Conservation (phyloP, 2,888 invertebrate species). For the Xylophagus ater region DNA sequence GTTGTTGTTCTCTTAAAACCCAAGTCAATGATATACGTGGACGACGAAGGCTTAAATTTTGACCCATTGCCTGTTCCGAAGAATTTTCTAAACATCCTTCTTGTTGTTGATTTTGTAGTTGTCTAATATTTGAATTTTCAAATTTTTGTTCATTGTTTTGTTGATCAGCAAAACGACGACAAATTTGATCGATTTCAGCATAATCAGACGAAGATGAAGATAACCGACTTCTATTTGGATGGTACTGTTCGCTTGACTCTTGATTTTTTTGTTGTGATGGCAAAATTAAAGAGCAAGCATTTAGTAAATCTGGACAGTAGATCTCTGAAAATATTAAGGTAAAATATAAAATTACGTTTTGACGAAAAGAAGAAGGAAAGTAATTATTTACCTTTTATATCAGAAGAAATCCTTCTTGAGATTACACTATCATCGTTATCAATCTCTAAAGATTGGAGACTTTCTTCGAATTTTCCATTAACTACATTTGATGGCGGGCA, state of each 20-base stretch:
- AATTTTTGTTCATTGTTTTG: slow-evolving; percentile 1
- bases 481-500: background rate
- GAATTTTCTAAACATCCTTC: slow-evolving; percentile 25
- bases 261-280: slow-evolving; percentile 28
- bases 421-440: slow-evolving; percentile 1
- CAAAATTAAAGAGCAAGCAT: slow-evolving; percentile 34
- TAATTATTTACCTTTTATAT: slow-evolving; percentile 5
- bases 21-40: slow-evolving; percentile 65
- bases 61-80: slow-evolving; percentile 40
- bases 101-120: slow-evolving; percentile 3
- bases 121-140: slow-evolving; percentile 1
- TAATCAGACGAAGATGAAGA: slow-evolving; percentile 24
- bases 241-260: slow-evolving; percentile 22
- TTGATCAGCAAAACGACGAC: slow-evolving; percentile 9
- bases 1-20: slow-evolving; percentile 57
- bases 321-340: slow-evolving; percentile 26
- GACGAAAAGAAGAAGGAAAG: too few relatives aligned
- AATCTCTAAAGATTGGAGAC: background rate
- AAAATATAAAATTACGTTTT: too few relatives aligned
- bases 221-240: slow-evolving; percentile 19
- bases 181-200: slow-evolving; percentile 32
- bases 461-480: background rate
- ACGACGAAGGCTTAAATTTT: slow-evolving; percentile 43
- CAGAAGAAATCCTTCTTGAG: background rate
- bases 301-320: slow-evolving; percentile 34